Evolutionary conservation across 2,888 invertebrate species (phyloP).

Genomic region (Stomorhina lunata): DNA sequence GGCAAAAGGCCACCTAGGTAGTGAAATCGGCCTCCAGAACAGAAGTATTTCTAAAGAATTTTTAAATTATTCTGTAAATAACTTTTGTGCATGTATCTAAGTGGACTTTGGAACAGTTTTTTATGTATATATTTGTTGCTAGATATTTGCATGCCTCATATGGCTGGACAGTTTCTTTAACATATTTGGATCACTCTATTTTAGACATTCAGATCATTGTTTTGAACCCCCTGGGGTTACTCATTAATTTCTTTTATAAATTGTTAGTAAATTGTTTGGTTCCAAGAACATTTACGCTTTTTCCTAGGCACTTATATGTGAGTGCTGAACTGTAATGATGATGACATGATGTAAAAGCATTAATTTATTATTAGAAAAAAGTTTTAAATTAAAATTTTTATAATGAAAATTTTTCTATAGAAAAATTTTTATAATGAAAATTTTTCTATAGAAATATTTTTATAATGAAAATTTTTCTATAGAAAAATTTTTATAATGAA

Average conservation of each 20-base stretch:
- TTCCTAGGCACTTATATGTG: not conserved
- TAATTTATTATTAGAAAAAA: no score
- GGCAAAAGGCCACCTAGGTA: not conserved
- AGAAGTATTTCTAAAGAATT: constrained; percentile 19
- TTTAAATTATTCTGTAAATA: constrained; percentile 22
- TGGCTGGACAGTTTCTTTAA: not conserved
- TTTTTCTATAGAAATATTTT: no score
- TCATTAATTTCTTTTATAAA: constrained; percentile 56
- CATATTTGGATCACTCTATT: constrained; percentile 33
- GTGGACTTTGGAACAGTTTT: not conserved
- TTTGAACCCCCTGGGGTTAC: constrained; percentile 52
- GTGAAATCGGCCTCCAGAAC: not conserved
- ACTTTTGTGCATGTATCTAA: not conserved
- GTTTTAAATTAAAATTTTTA: not conserved
- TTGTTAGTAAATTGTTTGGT: constrained; percentile 15
- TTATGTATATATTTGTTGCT: no score
- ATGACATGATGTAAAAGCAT: not conserved
- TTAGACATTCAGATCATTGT: constrained; percentile 54
- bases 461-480: no score
- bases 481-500: no score
- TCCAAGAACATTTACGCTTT: not conserved
- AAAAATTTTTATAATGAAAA: no score
- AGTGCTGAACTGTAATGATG: not conserved
- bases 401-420: no score
- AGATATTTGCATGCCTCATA: constrained; percentile 34